Base-by-base conservation (phyloP, 1,140 invertebrate genomes). In the Idris sp. region DNA sequence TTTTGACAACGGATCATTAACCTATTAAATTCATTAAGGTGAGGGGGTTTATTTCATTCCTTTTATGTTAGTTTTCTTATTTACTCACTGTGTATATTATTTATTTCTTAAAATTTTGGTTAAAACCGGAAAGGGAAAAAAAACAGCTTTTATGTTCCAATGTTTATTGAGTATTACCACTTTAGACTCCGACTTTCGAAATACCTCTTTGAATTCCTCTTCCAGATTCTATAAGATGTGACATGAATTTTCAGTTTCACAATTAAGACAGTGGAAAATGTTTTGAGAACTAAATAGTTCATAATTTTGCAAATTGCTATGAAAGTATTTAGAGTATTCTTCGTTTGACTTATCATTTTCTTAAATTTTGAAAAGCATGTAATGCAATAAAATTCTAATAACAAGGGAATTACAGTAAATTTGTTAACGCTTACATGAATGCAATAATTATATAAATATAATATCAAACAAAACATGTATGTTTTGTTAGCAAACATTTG, bases 251-350 rank as follows among this genome's bases (percentile, higher is more conserved):
- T 19, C n/a, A 19, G 14, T 14, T 36, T 5, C 2, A n/a, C 14
- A 35, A 36, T 51, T 51, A 36, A 51, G 11, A 36, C 0, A 14
- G 28, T n/a, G 1, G n/a, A 48, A 16, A 10, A 7, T 16, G 15
- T n/a, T n/a, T n/a, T 26, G 8, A 19, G 8, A 13, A 33, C 3
- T 7, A 33, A 31, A 48, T 48, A 18, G 44, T 19, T 46, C 18
- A 15, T 46, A 46, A 46, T 46, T 31, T 22, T 49, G 36, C 36
- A 49, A 49, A 35, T 36, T 49, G 25, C 31, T 2, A n/a, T 35
- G 18, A 0, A 35, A 9, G 7, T 22, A 22, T 49, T 49, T 18
- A 48, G 7, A 19, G 14, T 22, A 35, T 13, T 35, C 30, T 25
- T 19, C 16, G 9, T 49, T 35, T 35, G n/a, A n/a, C n/a, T n/a